Base-by-base conservation (phyloP, 2,797 vertebrate species). In the Channallabes apus region DNA sequence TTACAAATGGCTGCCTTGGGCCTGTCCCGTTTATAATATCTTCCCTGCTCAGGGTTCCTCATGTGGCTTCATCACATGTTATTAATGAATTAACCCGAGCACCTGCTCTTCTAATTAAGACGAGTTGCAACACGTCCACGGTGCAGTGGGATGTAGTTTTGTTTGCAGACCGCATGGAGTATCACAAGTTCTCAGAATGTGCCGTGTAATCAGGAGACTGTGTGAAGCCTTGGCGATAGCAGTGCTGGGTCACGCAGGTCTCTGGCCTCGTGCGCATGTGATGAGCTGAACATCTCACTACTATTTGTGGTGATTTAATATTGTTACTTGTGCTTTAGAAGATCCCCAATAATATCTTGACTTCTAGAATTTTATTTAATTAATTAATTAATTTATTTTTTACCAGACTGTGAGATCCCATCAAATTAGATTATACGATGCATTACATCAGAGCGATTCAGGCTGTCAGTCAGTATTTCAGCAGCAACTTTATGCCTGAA, bases 191-290 rank as follows among this genome's bases (percentile, higher is more conserved):
- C 56, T 67, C 12, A 27, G 58, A 17, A 35, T 41, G 29, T 72
- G 22, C 81, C 59, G 64, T 59, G 75, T 64, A 64, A 75, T 83
- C 68, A 64, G 41, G 61, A 76, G 72, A 67, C 61, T 6, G 41
- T 35, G 14, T 20, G 67, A 51, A n/a, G 38, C 46, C 29, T 79
- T 6, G 1, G 15, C 6, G 75, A 84, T 79, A 80, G 38, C 24
- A 11, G 24, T 2, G 22, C 27, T n/a, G 3, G 73, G 62, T 68
- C 51, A 59, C 24, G 29, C 38, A 14, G 58, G 18, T 24, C 51
- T 22, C 12, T 27, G 62, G 20, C 82, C 46, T 38, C 24, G 83
- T 78, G 35, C 35, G 11, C n/a, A n/a, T 51, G 27, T 76, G 7
- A 5, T 18, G 20, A 32, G 3, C 4, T 35, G 24, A 77, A 29